Evolutionary conservation across 2,797 vertebrate species (phyloP), one percentile per base, ranked within the genome.

Genomic region (Chelmon rostratus): DNA sequence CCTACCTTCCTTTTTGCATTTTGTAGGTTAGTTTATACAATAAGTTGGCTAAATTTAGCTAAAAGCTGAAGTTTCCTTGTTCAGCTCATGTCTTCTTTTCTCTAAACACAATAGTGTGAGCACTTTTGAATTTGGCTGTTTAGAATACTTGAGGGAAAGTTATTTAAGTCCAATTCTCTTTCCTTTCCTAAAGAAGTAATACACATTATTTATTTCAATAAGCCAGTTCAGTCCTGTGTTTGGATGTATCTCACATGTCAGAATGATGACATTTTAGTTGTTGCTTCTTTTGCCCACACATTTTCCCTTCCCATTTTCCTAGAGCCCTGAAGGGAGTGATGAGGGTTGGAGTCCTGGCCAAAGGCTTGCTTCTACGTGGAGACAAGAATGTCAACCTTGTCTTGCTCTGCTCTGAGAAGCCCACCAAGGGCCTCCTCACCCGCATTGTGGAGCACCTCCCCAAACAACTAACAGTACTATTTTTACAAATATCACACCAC

Each of bases 371-470:
- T 3, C 95, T 99, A n/a, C 96, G 97, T 46, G 98, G 98, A 79
- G 98, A 99, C 83, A 96, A 97, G 91, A 97, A 97, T 0, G 98
- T 99, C 86, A 97, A 96, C 90, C 96, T 99, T 53, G 98, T 99
- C 82, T 91, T 99, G 75, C 96, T 99, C 6, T 99, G 98, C 85
- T 96, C 97, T 4, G 98, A 99, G 88, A 99, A 98, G 84, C 98
- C 98, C 59, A 98, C 97, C 52, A 97, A 96, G 91, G 87, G 81
- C 0, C 95, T 99, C 78, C 95, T 99, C 37, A 93, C 89, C 56
- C 92, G 95, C 89, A 98, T 99, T 88, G 94, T 98, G 91, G 98
- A 99, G 91, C 97, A 95, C 77, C 96, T 99, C 42, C 98, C 98
- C 68, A 98, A 98, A 81, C 98, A 99, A 81, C 96, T 99, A 79